Evolutionary conservation across 2,113 vertebrate species (phyloP), one percentile per base, ranked within the genome.

Genomic region (Anolis carolinensis): DNA sequence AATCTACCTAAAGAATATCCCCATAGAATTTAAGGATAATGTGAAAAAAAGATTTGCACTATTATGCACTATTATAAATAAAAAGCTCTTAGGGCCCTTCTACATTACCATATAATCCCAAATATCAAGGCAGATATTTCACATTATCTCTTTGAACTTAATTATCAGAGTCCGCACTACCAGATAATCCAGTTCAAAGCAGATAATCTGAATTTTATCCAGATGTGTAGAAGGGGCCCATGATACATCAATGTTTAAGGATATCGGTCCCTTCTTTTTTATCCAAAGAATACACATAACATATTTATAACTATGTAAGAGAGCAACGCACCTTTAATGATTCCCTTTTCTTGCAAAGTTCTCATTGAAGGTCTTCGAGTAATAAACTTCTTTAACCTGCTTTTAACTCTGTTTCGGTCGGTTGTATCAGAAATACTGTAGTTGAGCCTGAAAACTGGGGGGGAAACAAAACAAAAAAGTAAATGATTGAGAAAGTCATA

Each of bases 341-440:
- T 93, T 85, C 98, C 97, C 84, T 98, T 98, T 88, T 98, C 98
- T 94, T 98, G 97, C 91, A 98, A 89, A 0, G 97, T 97, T 96
- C 98, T 98, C 96, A 98, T 92, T 32, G 97, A 98, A 9, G 97
- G 98, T 92, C 98, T 96, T 85, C 97, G 93, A 63, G 95, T 97
- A 92, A 98, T 98, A 94, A 98, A 98, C 95, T 98, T 98, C 96
- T 98, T 98, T 91, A 98, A 95, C 91, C 97, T 96, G 95, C 96
- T 98, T 92, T 97, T 98, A 82, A 98, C 97, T 82, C 97, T 90
- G 79, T 95, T 98, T 93, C 96, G 97, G 92, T 98, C 97, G 4
- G 95, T 97, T 81, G 96, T 96, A 91, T 98, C 97, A 14, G 97
- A 98, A 81, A 96, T 92, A 85, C 97, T 98, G 88, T 98, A 97